A percentile compares a stretch with the other conserved stretches of the same genome.
phyloP scores from a whole-genome alignment of 92 coral and sea anemone genomes.

The Porites cylindrica region DNA sequence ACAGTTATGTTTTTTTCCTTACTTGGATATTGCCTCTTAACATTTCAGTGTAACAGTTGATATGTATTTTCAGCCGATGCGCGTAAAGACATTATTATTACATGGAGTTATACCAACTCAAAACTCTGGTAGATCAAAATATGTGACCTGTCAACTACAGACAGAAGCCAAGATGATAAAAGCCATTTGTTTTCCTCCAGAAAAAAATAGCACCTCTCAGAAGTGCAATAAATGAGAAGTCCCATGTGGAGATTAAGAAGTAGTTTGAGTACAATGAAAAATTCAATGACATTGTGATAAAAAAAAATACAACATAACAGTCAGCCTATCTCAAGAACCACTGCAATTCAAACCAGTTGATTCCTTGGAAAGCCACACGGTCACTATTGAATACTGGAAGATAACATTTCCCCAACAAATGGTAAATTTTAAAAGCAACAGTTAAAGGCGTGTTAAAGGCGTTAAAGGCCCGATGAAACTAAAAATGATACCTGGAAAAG shows the following conservation, averaged over 20 bases:
- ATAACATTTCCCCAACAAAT: constrained; percentile 10
- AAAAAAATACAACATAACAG: constrained; percentile 26
- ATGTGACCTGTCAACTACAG: constrained; percentile 46
- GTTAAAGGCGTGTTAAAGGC: constrained; percentile 26
- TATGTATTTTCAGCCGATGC: too few species aligned
- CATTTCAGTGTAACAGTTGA: too few species aligned
- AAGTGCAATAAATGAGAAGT: constrained; percentile 18
- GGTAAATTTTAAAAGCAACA: constrained; percentile 55
- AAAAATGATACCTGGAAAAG: background rate
- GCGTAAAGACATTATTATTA: too few species aligned
- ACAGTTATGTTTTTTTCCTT: too few species aligned
- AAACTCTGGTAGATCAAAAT: constrained; percentile 7
- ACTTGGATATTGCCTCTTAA: too few species aligned
- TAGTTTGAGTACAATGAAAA: constrained; percentile 36
- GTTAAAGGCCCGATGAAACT: too few species aligned
- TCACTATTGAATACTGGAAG: constrained; percentile 15
- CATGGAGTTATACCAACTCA: background rate
- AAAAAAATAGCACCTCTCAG: constrained; percentile 14
- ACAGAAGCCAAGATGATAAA: constrained; percentile 12
- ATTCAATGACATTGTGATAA: constrained; percentile 21
- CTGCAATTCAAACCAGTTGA: constrained; percentile 30
- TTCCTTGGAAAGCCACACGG: constrained; percentile 12
- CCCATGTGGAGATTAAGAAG: constrained; percentile 19
- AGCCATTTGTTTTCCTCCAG: constrained; percentile 52
- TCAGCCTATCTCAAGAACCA: constrained; percentile 21